Evolutionary conservation across 2,888 invertebrate species (phyloP).

Genomic region (Alentia gelatinosa): DNA sequence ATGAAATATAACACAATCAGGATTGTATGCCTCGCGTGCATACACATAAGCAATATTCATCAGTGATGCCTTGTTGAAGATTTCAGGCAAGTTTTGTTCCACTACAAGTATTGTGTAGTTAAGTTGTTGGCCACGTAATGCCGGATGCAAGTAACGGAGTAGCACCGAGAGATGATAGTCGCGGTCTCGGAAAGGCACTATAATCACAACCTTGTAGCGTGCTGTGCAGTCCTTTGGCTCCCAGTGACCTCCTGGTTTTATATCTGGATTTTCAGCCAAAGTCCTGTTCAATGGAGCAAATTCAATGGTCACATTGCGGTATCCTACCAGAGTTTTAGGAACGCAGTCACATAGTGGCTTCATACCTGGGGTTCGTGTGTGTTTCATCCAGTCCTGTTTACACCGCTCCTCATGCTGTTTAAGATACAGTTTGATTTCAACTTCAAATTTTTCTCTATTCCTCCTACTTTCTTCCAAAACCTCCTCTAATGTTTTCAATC

Average conservation of each 20-base stretch:
- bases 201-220: neutral
- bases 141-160: constrained; percentile 8
- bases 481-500: too few species aligned
- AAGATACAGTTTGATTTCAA: neutral
- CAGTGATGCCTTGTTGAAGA: constrained; percentile 15
- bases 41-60: constrained; percentile 19
- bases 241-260: constrained; percentile 14
- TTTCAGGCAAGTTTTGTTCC: neutral
- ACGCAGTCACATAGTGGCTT: neutral
- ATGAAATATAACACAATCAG: constrained; percentile 8
- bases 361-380: neutral
- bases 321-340: neutral
- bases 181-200: neutral
- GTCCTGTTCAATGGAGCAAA: neutral
- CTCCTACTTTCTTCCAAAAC: too few species aligned
- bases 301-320: neutral
- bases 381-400: neutral
- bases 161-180: neutral
- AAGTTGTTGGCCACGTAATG: neutral
- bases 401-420: neutral
- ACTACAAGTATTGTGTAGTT: constrained; percentile 31
- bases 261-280: neutral
- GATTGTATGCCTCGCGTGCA: neutral
- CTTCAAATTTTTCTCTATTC: too few species aligned
- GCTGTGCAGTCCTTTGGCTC: neutral